A percentile compares a stretch with the other conserved stretches of the same genome.
Evolutionary conservation across 2,113 vertebrate genomes (phyloP).

Genomic region (Eulemur macaco): DNA sequence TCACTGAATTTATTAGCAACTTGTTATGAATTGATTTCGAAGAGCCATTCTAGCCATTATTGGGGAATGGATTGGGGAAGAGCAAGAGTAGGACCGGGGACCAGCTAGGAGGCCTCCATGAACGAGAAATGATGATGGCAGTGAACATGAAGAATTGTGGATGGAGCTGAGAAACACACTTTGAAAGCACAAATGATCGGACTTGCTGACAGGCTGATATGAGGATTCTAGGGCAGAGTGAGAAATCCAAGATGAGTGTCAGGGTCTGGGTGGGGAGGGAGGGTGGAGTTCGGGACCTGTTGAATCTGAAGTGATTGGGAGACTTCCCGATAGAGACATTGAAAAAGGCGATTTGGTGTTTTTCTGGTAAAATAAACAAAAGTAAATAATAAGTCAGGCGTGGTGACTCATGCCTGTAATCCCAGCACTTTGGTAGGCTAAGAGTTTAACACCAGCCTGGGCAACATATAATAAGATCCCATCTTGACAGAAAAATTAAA

Average conservation of each 20-base stretch:
- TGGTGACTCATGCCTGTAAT: too few species aligned
- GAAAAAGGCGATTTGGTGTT: not conserved
- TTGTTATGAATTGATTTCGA: constrained; percentile 31
- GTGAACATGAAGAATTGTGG: not conserved
- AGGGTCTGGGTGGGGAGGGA: not conserved
- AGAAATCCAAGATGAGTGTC: not conserved
- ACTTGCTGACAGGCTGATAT: not conserved
- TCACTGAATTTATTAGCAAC: not conserved
- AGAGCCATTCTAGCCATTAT: not conserved
- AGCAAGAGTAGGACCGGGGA: not conserved
- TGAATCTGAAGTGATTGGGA: not conserved
- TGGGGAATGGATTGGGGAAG: not conserved
- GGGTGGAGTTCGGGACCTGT: not conserved
- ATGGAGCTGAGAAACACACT: not conserved
- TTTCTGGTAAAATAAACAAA: constrained; percentile 16
- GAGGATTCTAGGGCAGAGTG: not conserved
- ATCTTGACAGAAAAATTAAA: too few species aligned
- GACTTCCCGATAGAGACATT: not conserved
- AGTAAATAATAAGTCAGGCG: not conserved
- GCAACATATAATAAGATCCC: too few species aligned
- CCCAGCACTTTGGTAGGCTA: too few species aligned
- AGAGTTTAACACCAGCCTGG: too few species aligned
- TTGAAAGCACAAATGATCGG: not conserved
- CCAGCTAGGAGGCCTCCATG: not conserved
- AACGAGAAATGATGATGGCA: not conserved